Evolutionary conservation across 1,140 invertebrate genomes (phyloP), one percentile per base, ranked within the genome.

Genomic region (Oryzaephilus surinamensis): DNA sequence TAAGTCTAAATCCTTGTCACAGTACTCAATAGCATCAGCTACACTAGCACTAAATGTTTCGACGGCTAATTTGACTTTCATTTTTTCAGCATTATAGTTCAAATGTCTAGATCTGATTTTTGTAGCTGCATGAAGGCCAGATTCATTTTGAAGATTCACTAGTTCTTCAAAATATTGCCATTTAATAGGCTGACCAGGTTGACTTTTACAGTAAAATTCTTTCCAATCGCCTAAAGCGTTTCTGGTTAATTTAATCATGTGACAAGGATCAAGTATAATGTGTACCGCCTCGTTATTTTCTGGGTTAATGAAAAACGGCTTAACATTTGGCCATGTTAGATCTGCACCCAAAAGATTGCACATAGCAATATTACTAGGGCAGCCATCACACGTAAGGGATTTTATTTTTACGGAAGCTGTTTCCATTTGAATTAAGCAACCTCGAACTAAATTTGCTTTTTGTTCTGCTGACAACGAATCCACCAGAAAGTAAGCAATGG

Each of bases 221-320:
- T 40, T 40, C 24, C 45, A 46, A 10, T 43, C 33, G 17, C 44
- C 53, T 12, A 60, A 49, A 18, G 50, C 35, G 38, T 62, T 64
- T 27, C 60, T 32, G 6, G 55, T 38, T 32, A 60, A 46, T 53
- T 66, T 64, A 6, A 64, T 29, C 51, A 63, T 57, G 38, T 64
- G 61, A 28, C 58, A 64, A 12, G 57, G 32, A 38, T 64, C 60
- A 16, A 58, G 34, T 32, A 63, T 49, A 15, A 57, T 20, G 32
- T 45, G 39, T 8, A 65, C 46, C 27, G 47, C 46, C 17, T 52
- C 24, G 15, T 38, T 20, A 26, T 32, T 46, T 7, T 5, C 20
- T n/a, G 57, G 55, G 36, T 63, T 57, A 17, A 10, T 8, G 52
- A 64, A 62, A 26, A 33, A 55, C 11, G 51, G 51, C 43, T 50